Evolutionary conservation across 2,888 invertebrate genomes (phyloP).

Genomic region (Watsonalla cultraria): DNA sequence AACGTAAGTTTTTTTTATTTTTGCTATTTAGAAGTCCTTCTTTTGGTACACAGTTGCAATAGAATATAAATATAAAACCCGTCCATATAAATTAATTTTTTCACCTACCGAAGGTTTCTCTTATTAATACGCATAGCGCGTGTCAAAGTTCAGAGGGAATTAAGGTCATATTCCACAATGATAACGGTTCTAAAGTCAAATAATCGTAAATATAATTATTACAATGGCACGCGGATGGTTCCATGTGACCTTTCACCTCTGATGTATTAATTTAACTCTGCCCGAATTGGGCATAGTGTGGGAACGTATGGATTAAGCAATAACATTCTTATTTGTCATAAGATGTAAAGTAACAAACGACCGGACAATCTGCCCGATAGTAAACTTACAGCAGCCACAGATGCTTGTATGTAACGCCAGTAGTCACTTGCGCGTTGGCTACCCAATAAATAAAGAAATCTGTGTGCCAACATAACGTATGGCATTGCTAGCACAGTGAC

Average conservation of each 20-base stretch:
- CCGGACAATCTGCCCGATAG: too few species aligned
- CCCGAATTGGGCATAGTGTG: conserved; percentile 21
- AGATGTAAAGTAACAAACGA: too few species aligned
- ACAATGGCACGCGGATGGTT: conserved; percentile 25
- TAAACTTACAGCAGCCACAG: too few species aligned
- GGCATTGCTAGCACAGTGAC: too few species aligned
- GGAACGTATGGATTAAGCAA: conserved; percentile 6
- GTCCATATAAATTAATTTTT: not conserved
- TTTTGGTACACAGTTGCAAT: too few species aligned
- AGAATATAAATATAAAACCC: too few species aligned
- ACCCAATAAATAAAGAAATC: too few species aligned
- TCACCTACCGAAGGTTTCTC: not conserved
- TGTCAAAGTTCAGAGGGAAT: conserved; percentile 43
- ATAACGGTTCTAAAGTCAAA: conserved; percentile 31
- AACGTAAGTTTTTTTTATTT: too few species aligned
- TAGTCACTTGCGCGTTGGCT: too few species aligned
- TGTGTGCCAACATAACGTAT: too few species aligned
- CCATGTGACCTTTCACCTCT: conserved; percentile 42
- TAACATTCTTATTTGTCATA: not conserved
- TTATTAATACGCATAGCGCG: conserved; percentile 4
- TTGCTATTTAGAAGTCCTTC: too few species aligned
- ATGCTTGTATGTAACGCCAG: too few species aligned
- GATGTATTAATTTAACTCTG: conserved; percentile 26
- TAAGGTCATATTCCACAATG: conserved; percentile 42
- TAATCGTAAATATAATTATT: conserved; percentile 37